Evolutionary conservation across 2,888 invertebrate species (phyloP).

Genomic region (Sclerodermus sp.): DNA sequence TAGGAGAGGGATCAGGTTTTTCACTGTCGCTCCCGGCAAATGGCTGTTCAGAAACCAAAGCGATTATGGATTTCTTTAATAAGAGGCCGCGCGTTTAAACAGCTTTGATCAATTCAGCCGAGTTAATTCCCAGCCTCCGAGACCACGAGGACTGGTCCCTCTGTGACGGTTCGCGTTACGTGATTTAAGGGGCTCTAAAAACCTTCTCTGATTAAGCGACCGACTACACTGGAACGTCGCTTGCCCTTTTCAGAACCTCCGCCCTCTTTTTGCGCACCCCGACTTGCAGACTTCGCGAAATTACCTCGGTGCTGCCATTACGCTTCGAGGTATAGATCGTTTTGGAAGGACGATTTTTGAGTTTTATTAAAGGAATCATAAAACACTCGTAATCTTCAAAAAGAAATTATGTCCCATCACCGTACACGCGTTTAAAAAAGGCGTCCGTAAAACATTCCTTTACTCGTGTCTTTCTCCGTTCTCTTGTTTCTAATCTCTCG

Average conservation of each 20-base stretch:
- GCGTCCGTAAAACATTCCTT: no score
- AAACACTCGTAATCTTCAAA: no score
- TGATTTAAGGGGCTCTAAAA: slow-evolving; percentile 53
- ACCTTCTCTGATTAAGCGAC: slow-evolving; percentile 53
- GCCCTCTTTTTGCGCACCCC: slow-evolving; percentile 29
- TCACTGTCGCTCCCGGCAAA: slow-evolving; percentile 13
- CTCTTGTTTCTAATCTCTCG: no score
- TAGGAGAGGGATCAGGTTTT: slow-evolving; percentile 27
- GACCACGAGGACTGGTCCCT: slow-evolving; percentile 26
- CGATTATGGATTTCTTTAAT: slow-evolving; percentile 55
- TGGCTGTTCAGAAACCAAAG: slow-evolving; percentile 36
- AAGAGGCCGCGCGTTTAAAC: slow-evolving; percentile 52
- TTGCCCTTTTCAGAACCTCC: slow-evolving; percentile 41
- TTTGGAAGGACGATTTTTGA: no score
- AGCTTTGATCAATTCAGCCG: slow-evolving; percentile 52
- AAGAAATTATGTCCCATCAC: no score
- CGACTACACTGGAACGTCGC: slow-evolving; percentile 40
- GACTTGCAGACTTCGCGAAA: slow-evolving; percentile 27
- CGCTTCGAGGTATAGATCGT: slow-evolving; percentile 13
- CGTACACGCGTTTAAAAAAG: no score
- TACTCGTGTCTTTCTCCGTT: no score
- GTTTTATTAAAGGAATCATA: no score
- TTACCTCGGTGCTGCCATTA: slow-evolving; percentile 13
- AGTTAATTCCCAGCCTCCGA: slow-evolving; percentile 49
- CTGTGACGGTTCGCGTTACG: slow-evolving; percentile 41